Conservation (phyloP, 2,797 vertebrate species). For the Anabacerthia variegaticeps region DNA sequence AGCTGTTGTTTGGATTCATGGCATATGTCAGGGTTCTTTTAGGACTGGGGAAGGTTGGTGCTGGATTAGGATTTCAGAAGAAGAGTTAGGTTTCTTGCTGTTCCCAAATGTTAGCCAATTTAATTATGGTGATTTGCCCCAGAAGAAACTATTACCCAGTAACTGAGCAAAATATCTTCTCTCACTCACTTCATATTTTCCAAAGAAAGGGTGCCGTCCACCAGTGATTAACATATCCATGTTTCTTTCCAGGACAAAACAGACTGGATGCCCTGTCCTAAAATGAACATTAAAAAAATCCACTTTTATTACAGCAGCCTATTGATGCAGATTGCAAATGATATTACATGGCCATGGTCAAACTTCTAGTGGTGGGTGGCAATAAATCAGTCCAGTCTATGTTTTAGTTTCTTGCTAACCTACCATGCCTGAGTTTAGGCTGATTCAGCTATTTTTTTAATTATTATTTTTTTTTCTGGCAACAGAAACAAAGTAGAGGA, state of each 20-base stretch:
- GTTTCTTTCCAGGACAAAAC: constrained; percentile 69
- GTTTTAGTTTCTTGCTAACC: background rate
- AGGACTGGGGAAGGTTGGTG: background rate
- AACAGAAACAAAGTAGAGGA: background rate
- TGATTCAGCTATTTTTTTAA: background rate
- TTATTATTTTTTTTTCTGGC: background rate
- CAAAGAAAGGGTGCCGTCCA: constrained; percentile 67
- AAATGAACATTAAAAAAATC: background rate
- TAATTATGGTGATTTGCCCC: background rate
- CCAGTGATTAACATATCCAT: constrained; percentile 70
- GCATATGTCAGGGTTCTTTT: background rate
- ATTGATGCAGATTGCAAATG: background rate
- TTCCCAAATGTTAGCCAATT: background rate
- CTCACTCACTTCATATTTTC: constrained; percentile 71
- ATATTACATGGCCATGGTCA: background rate
- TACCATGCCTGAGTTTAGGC: background rate
- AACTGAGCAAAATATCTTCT: background rate
- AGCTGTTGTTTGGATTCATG: background rate
- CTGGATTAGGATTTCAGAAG: background rate
- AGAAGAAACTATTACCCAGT: background rate
- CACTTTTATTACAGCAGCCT: background rate
- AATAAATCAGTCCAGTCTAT: background rate
- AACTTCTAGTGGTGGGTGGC: background rate
- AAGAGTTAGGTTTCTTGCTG: background rate
- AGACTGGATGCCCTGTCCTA: constrained; percentile 49